These are phyloP conservation scores for Podarcis raffonei DNA, from an alignment of 2,113 vertebrate genomes.

Conservation along the genomic window DNA sequence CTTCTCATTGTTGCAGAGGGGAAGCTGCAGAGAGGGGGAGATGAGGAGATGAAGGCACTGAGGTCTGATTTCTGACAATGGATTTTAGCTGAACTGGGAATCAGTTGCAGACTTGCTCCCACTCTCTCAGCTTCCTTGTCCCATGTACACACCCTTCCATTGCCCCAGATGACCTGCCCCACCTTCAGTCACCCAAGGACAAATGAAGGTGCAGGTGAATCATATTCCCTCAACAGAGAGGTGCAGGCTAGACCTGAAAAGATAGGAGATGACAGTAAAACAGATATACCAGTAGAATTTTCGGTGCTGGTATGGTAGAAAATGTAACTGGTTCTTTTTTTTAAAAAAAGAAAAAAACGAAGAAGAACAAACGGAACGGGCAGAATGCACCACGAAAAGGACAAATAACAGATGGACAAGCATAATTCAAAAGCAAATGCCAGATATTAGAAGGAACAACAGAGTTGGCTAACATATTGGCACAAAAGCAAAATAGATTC, in stretches of 20 bases:
- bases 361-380: conserved; percentile 69
- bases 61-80: background rate
- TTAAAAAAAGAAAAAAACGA: conserved; percentile 44
- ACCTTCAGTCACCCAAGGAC: background rate
- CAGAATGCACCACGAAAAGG: conserved; percentile 74
- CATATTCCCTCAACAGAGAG: background rate
- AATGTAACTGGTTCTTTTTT: conserved; percentile 61
- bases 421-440: conserved; percentile 74
- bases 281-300: background rate
- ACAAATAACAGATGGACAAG: conserved; percentile 82
- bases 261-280: background rate
- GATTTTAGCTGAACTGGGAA: background rate
- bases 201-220: background rate
- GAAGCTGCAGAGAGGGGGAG: background rate
- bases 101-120: background rate
- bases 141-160: background rate
- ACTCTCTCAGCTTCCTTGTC: too few relatives aligned
- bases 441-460: conserved; percentile 73
- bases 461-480: conserved; percentile 70
- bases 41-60: too few relatives aligned
- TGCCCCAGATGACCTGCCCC: background rate
- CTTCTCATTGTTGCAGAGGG: background rate
- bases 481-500: conserved; percentile 65
- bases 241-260: background rate
- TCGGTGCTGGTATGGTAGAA: background rate